Percentiles rank a stretch among this genome's conserved stretches.
Evolutionary conservation across 2,113 vertebrate species (phyloP).

Genomic region (Hyperoodon ampullatus): DNA sequence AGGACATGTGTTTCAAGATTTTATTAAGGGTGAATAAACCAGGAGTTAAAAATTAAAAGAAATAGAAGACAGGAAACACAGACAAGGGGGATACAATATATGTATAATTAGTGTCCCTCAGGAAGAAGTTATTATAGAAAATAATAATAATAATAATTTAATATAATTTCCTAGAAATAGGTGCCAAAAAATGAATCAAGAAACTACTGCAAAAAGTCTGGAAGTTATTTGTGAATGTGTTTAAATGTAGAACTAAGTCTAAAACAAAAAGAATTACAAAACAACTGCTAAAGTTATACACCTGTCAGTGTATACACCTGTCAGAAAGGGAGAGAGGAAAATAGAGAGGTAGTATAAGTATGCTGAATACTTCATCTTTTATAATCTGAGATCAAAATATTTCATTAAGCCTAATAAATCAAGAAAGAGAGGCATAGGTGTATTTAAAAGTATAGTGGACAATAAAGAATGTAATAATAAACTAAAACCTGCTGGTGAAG

Average conservation of each 20-base stretch:
- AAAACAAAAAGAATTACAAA: background rate
- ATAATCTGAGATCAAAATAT: background rate
- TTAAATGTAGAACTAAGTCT: background rate
- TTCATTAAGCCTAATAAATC: background rate
- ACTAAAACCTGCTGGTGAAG: background rate
- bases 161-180: background rate
- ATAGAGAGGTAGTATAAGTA: background rate
- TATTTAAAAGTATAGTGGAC: background rate
- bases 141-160: background rate
- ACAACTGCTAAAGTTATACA: background rate
- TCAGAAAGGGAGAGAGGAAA: background rate
- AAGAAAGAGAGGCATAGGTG: background rate
- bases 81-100: background rate
- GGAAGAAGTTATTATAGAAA: background rate
- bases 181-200: background rate
- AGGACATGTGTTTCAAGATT: background rate
- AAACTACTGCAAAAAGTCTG: background rate
- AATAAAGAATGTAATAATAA: background rate
- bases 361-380: background rate
- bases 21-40: slow-evolving; percentile 37
- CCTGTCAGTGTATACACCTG: background rate
- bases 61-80: background rate
- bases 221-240: background rate
- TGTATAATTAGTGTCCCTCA: background rate
- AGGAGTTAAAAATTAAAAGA: slow-evolving; percentile 38